Percentiles rank a stretch among this genome's conserved stretches.
Evolutionary conservation across 2,113 vertebrate genomes (phyloP).

Genomic region (Puffinus mauretanicus): DNA sequence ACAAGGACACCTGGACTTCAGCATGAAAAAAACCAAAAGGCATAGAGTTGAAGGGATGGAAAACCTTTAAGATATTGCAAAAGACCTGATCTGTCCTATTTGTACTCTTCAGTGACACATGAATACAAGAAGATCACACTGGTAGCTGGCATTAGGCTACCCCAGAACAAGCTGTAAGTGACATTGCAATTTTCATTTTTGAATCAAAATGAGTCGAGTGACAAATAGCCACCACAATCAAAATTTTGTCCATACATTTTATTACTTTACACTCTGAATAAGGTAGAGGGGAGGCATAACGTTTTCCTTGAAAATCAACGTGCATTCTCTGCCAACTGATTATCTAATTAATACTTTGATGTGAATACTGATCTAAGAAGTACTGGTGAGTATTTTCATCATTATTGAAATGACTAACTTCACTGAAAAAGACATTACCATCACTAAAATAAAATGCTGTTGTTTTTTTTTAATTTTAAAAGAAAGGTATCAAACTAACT

Average conservation of each 20-base stretch:
- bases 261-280: neutral
- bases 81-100: neutral
- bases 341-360: neutral
- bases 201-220: neutral
- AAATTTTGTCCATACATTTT: neutral
- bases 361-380: neutral
- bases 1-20: neutral
- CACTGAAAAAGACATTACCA: neutral
- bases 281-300: neutral
- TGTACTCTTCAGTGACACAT: neutral
- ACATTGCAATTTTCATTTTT: neutral
- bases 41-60: neutral
- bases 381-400: neutral
- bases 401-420: neutral
- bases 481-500: neutral
- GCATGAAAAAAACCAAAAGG: neutral
- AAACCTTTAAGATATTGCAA: neutral
- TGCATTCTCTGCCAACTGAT: neutral
- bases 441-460: neutral
- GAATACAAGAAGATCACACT: neutral
- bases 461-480: neutral
- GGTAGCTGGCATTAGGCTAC: neutral
- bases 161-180: neutral
- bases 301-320: neutral
- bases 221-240: neutral